Evolutionary conservation across 2,113 vertebrate species (phyloP).

Genomic region (Thunnus maccoyii): DNA sequence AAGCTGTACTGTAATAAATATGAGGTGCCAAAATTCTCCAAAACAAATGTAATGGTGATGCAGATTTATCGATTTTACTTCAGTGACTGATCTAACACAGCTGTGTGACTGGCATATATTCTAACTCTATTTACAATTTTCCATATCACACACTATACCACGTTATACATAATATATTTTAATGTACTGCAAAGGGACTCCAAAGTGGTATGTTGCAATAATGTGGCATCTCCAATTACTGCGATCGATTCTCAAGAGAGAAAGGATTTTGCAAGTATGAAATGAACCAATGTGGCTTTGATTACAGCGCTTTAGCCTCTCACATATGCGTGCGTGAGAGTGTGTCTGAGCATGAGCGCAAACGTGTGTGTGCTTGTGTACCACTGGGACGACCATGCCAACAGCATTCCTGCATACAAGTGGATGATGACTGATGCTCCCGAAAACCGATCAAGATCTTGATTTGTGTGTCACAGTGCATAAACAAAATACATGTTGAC

Average conservation of each 20-base stretch:
- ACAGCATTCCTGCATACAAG: conserved; percentile 44
- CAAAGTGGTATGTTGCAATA: conserved; percentile 38
- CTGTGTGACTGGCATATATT: conserved; percentile 31
- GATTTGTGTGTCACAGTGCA: conserved; percentile 8
- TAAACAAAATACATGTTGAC: conserved; percentile 10
- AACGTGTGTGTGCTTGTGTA: conserved; percentile 11
- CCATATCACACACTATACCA: conserved; percentile 2
- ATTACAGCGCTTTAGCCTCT: conserved; percentile 51
- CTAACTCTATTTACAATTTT: conserved; percentile 37
- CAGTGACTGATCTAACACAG: conserved; percentile 28
- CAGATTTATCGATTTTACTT: conserved; percentile 53
- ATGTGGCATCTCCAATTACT: conserved; percentile 52
- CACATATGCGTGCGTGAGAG: conserved; percentile 14
- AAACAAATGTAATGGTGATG: conserved; percentile 42
- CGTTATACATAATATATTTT: conserved; percentile 36
- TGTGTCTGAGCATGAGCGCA: conserved; percentile 29
- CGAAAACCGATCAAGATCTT: conserved; percentile 25
- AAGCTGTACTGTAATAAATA: background rate
- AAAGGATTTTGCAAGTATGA: conserved; percentile 56
- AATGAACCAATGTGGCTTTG: conserved; percentile 64
- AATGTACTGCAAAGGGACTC: conserved; percentile 31
- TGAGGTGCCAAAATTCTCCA: conserved; percentile 9
- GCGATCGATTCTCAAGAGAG: conserved; percentile 48
- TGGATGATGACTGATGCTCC: conserved; percentile 22
- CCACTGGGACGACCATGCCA: conserved; percentile 21